These are phyloP conservation scores for Ephialtes manifestator DNA, from an alignment of 2,888 invertebrate genomes.

Conservation along the genomic window DNA sequence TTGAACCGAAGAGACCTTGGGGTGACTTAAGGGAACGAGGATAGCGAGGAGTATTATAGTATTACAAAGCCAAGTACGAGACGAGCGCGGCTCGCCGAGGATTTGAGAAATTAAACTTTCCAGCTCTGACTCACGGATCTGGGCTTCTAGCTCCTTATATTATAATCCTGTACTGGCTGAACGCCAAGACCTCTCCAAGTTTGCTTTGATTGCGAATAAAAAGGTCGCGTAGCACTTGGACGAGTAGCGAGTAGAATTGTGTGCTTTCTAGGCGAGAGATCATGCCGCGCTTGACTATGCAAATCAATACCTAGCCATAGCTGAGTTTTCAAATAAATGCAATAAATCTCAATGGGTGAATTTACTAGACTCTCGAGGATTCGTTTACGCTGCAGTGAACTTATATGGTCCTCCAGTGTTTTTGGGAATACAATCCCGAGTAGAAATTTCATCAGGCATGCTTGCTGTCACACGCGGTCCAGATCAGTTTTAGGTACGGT, in stretches of 20 bases:
- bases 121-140: slow-evolving; percentile 68
- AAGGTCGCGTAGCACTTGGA: slow-evolving; percentile 41
- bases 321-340: neutral
- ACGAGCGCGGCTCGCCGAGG: slow-evolving; percentile 70
- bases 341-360: slow-evolving; percentile 15
- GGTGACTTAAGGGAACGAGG: slow-evolving; percentile 34
- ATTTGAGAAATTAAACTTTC: slow-evolving; percentile 83
- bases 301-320: slow-evolving; percentile 37
- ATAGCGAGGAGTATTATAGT: slow-evolving; percentile 36
- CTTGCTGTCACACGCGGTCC: too few relatives aligned
- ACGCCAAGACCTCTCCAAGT: slow-evolving; percentile 78
- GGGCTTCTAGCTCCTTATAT: slow-evolving; percentile 70
- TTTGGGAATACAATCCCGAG: too few relatives aligned
- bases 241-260: slow-evolving; percentile 41
- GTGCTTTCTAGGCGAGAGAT: slow-evolving; percentile 42
- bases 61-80: slow-evolving; percentile 54
- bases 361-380: too few relatives aligned
- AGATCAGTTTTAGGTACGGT: too few relatives aligned
- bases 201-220: slow-evolving; percentile 69
- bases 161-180: slow-evolving; percentile 79
- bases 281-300: slow-evolving; percentile 51
- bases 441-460: too few relatives aligned
- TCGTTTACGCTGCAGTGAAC: too few relatives aligned
- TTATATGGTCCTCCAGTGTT: too few relatives aligned
- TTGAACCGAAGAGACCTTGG: slow-evolving; percentile 33